Evolutionary conservation across 2,113 vertebrate genomes (phyloP).

Genomic region (Zosterops japonicus): DNA sequence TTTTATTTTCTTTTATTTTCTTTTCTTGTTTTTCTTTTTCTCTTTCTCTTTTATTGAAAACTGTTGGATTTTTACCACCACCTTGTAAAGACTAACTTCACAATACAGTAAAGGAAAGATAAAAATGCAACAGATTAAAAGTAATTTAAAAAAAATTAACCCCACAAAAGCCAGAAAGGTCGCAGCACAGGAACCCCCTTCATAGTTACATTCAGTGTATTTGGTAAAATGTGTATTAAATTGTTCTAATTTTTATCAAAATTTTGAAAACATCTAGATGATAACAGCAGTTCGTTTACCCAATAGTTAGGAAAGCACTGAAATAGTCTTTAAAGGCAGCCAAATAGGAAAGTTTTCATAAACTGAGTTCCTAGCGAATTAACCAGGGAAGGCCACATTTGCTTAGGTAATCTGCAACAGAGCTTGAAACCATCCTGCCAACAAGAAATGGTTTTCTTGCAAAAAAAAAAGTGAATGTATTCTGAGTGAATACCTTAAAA

Average conservation of each 20-base stretch:
- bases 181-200: not conserved
- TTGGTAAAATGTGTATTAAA: not conserved
- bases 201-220: not conserved
- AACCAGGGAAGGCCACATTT: not conserved
- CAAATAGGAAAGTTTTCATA: not conserved
- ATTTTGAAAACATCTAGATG: not conserved
- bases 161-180: not conserved
- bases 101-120: not conserved
- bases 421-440: not conserved
- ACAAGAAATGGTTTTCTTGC: not conserved
- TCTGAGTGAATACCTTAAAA: not conserved
- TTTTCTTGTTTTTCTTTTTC: not conserved
- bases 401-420: not conserved
- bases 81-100: not conserved
- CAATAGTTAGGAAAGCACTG: not conserved
- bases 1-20: no score
- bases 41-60: not conserved
- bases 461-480: not conserved
- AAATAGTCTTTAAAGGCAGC: not conserved
- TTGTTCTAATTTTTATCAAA: not conserved
- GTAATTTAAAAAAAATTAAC: not conserved
- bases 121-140: not conserved
- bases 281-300: not conserved
- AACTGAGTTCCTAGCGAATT: not conserved
- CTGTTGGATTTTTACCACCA: not conserved